Conservation (phyloP, 2,888 invertebrate species). For the Drosophila hamatofila region DNA sequence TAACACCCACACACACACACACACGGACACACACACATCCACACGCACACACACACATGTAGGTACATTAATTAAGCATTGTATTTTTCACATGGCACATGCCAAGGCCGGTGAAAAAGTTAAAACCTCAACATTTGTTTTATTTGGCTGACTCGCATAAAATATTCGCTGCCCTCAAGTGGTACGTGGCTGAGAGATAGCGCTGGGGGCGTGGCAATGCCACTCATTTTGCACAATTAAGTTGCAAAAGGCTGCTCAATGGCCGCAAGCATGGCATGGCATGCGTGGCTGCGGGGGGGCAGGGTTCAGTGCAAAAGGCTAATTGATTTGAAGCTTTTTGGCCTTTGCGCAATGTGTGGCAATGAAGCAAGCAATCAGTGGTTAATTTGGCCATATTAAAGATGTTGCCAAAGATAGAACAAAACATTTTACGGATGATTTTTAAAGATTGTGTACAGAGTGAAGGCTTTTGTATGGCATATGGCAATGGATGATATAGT, state of each 20-base stretch:
- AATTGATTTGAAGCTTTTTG: conserved; percentile 71
- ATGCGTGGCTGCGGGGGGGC: neutral
- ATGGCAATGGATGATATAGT: neutral
- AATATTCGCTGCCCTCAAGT: conserved; percentile 49
- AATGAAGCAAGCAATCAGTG: conserved; percentile 42
- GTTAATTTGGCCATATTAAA: conserved; percentile 40
- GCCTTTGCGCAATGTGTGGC: conserved; percentile 45
- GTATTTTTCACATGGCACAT: conserved; percentile 57
- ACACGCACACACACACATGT: conserved; percentile 19
- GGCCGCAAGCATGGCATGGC: neutral
- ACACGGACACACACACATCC: neutral
- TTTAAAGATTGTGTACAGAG: neutral
- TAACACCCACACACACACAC: neutral
- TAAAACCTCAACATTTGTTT: conserved; percentile 64
- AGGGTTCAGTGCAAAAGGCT: conserved; percentile 65
- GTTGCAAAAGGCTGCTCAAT: conserved; percentile 30
- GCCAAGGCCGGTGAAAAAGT: conserved; percentile 43
- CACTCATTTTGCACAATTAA: conserved; percentile 71
- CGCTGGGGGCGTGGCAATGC: conserved; percentile 18
- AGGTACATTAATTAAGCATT: conserved; percentile 74
- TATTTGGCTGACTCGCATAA: conserved; percentile 66
- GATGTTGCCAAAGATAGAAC: conserved; percentile 21
- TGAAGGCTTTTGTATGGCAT: neutral
- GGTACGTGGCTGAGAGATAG: conserved; percentile 19
- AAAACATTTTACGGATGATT: neutral